These are phyloP conservation scores for Cephus runcator DNA, from an alignment of 2,888 invertebrate species.

Conservation along the genomic window DNA sequence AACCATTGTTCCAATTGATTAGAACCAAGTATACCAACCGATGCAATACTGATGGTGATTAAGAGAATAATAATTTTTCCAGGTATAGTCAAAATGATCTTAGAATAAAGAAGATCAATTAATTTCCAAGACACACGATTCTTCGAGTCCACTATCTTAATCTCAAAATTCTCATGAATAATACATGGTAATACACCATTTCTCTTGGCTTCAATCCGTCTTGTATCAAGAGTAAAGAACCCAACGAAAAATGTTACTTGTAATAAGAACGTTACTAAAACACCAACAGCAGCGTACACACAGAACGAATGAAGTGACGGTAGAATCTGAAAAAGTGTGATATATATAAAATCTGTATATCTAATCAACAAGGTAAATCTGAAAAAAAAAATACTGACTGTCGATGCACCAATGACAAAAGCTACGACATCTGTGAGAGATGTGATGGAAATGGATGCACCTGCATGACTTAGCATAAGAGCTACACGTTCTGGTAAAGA, in stretches of 20 bases:
- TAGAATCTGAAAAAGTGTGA: conserved; percentile 70
- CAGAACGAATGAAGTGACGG: conserved; percentile 86
- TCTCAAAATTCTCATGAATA: conserved; percentile 70
- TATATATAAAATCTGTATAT: neutral
- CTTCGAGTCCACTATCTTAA: conserved; percentile 68
- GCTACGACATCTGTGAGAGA: conserved; percentile 86
- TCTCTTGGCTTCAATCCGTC: conserved; percentile 71
- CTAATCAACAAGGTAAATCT: neutral
- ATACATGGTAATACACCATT: conserved; percentile 78
- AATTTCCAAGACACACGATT: conserved; percentile 68
- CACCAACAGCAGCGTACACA: conserved; percentile 81
- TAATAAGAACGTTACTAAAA: conserved; percentile 79
- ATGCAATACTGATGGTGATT: conserved; percentile 71
- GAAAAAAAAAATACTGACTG: conserved; percentile 66
- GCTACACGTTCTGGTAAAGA: conserved; percentile 76
- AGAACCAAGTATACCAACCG: conserved; percentile 73
- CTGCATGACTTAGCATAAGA: conserved; percentile 80
- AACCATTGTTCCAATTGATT: conserved; percentile 79
- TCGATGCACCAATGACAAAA: conserved; percentile 81
- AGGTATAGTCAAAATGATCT: conserved; percentile 73
- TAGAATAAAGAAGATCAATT: conserved; percentile 73
- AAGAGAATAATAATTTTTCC: conserved; percentile 75
- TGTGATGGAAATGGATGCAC: conserved; percentile 85
- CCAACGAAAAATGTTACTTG: conserved; percentile 86
- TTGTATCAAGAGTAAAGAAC: conserved; percentile 78